Evolutionary conservation across 2,797 vertebrate species (phyloP).

Genomic region (Anas georgica): DNA sequence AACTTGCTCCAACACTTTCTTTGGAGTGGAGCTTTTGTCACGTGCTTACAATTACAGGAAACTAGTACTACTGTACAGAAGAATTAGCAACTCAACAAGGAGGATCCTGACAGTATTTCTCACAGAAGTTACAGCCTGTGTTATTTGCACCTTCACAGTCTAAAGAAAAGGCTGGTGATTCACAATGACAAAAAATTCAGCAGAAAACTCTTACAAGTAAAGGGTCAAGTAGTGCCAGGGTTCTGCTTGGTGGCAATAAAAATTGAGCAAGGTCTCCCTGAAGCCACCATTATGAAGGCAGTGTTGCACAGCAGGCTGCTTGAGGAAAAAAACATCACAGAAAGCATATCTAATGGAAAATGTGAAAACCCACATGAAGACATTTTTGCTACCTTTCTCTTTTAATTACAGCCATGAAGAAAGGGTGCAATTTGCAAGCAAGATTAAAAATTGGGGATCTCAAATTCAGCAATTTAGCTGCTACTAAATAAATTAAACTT

Average conservation of each 20-base stretch:
- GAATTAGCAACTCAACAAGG: constrained; percentile 41
- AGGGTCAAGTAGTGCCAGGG: neutral
- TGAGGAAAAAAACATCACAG: neutral
- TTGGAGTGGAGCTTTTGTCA: neutral
- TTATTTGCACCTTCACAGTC: neutral
- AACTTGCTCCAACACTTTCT: neutral
- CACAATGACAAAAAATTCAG: neutral
- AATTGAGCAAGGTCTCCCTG: neutral
- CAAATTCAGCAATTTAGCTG: neutral
- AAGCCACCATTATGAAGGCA: neutral
- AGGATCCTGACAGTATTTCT: constrained; percentile 1
- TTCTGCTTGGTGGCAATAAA: neutral
- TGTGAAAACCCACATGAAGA: neutral
- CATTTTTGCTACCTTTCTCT: neutral
- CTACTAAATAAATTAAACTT: neutral
- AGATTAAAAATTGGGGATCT: neutral
- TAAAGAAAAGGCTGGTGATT: neutral
- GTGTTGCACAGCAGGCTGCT: neutral
- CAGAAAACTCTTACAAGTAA: neutral
- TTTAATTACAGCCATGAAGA: neutral
- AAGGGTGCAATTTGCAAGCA: neutral
- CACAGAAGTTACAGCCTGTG: neutral
- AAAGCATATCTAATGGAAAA: neutral
- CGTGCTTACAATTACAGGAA: constrained; percentile 31
- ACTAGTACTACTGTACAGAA: neutral